Conservation (phyloP, 53 echinoderm and acorn worm genomes). For the Echinarachnius parma region DNA sequence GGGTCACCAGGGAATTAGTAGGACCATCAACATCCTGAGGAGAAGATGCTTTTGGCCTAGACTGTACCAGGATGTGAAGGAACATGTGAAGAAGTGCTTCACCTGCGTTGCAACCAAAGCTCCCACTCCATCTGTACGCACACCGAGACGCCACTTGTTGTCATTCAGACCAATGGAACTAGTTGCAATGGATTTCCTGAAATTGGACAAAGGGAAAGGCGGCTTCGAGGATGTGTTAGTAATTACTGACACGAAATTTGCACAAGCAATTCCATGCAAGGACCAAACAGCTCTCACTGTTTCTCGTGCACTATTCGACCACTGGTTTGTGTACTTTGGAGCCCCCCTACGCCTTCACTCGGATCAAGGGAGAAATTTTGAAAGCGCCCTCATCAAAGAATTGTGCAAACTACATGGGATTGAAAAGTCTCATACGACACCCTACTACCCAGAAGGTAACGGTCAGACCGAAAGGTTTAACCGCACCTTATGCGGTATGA, state of each 20-base stretch:
- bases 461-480: constrained; percentile 60
- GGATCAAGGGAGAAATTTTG: constrained; percentile 64
- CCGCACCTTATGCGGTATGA: constrained; percentile 43
- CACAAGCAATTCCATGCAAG: constrained; percentile 57
- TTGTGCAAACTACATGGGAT: constrained; percentile 38
- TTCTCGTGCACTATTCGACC: constrained; percentile 41
- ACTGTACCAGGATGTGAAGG: constrained; percentile 39
- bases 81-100: constrained; percentile 49
- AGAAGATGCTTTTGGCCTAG: constrained; percentile 56
- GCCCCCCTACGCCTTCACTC: constrained; percentile 53
- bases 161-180: constrained; percentile 57
- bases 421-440: constrained; percentile 38
- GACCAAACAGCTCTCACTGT: constrained; percentile 47
- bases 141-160: constrained; percentile 55
- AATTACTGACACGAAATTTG: constrained; percentile 63
- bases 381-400: constrained; percentile 31
- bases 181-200: constrained; percentile 62
- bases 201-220: constrained; percentile 59
- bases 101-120: constrained; percentile 44
- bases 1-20: constrained; percentile 50
- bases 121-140: constrained; percentile 35
- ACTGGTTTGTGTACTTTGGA: constrained; percentile 59
- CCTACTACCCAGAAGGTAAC: constrained; percentile 63
- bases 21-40: constrained; percentile 36
- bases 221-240: constrained; percentile 59